A percentile compares a stretch with the other conserved stretches of the same genome.
Evolutionary conservation across 2,113 vertebrate genomes (phyloP).

Genomic region (Alligator sinensis): DNA sequence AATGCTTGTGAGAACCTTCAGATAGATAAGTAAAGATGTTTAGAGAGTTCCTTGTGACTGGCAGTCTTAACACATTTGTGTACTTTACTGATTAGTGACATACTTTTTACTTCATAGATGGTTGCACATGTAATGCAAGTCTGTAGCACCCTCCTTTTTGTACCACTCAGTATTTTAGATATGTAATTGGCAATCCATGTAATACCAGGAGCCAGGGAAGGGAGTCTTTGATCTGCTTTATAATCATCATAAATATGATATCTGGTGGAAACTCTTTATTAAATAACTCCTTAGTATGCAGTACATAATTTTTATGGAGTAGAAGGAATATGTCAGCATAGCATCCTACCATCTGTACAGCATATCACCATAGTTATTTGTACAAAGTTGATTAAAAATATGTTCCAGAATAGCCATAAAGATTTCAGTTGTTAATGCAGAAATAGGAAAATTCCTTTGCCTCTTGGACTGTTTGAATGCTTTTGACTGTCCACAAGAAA

Average conservation of each 20-base stretch:
- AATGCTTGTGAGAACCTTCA: neutral
- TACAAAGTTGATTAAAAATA: neutral
- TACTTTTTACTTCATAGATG: neutral
- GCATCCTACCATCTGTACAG: too few relatives aligned
- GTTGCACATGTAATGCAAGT: neutral
- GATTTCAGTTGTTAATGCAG: neutral
- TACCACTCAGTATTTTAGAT: neutral
- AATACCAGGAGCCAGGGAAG: neutral
- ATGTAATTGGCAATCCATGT: neutral
- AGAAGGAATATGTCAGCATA: neutral
- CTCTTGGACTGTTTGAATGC: neutral
- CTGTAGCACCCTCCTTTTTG: neutral
- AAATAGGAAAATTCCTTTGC: neutral
- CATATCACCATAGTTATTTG: neutral
- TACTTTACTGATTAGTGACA: neutral
- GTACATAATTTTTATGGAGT: neutral
- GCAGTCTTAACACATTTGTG: neutral
- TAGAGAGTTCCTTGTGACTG: neutral
- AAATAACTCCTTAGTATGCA: neutral
- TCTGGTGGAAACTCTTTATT: neutral
- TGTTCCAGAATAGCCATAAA: conserved; percentile 11
- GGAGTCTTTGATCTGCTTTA: neutral
- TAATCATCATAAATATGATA: neutral
- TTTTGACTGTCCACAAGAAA: neutral
- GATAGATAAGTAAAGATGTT: neutral